Conservation (phyloP, 2,888 invertebrate genomes). For the Drosophila infuscata region DNA sequence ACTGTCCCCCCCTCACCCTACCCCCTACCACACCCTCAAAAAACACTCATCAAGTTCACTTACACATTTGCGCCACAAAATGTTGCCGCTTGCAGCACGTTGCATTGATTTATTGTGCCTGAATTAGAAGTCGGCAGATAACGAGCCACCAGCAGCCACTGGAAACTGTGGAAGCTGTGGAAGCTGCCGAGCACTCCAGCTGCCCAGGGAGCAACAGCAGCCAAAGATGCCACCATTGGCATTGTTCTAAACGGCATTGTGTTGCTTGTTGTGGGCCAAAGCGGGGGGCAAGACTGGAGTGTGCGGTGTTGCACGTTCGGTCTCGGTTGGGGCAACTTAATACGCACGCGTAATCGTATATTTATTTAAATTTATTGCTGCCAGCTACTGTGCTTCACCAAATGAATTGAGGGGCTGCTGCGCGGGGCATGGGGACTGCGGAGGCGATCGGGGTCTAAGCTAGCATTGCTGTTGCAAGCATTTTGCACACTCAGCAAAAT, state of each 20-base stretch:
- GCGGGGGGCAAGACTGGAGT: not conserved
- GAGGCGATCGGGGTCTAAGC: not conserved
- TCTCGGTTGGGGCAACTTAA: constrained; percentile 74
- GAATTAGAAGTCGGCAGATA: constrained; percentile 81
- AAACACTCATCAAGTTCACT: constrained; percentile 75
- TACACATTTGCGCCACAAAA: constrained; percentile 79
- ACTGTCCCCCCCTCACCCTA: not conserved
- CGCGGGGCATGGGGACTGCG: too few species aligned
- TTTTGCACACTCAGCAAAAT: constrained; percentile 19
- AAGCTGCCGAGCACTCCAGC: constrained; percentile 24
- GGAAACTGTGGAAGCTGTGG: not conserved
- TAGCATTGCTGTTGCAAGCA: constrained; percentile 28
- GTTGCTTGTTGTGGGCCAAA: not conserved
- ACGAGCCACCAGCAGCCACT: constrained; percentile 61
- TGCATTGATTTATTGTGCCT: constrained; percentile 79
- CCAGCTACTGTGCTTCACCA: constrained; percentile 61
- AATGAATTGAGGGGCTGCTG: not conserved
- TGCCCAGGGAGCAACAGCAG: constrained; percentile 18
- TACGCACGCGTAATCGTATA: constrained; percentile 82
- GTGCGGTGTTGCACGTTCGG: constrained; percentile 1
- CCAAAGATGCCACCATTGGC: constrained; percentile 44
- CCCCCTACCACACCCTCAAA: not conserved
- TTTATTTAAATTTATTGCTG: constrained; percentile 82
- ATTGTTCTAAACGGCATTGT: constrained; percentile 63
- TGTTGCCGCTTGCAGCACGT: constrained; percentile 76